Evolutionary conservation across 1,140 invertebrate species (phyloP), one percentile per base, ranked within the genome.

Genomic region (Hestina assimilis): DNA sequence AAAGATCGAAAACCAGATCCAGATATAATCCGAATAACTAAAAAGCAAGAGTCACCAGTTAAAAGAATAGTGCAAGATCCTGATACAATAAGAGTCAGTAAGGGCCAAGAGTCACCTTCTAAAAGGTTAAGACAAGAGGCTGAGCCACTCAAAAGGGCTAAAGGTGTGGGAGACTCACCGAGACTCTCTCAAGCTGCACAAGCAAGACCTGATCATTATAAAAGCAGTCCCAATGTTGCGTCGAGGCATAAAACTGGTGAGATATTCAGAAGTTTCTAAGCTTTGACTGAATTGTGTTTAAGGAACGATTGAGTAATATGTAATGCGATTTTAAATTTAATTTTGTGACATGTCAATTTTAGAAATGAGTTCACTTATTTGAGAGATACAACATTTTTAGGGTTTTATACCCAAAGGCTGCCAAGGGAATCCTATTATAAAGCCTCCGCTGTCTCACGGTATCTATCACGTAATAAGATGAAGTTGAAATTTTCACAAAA

Each of bases 161-260:
- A 85, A 28, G 81, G 81, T 1, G 64, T 71, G 3, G 78, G 77
- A 0, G 84, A 87, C 17, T 84, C 84, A 0, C 84, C 82, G 0
- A 69, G 77, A 24, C 54, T 87, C 5, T 75, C 73, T 15, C 84
- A 87, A 14, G 79, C 81, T 0, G 53, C 70, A 2, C 75, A 66
- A 23, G 64, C 74, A 0, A 64, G 75, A 17, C 83, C 83, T 9
- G 69, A 80, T 23, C 85, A 88, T 51, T 69, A 88, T 40, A 88
- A 88, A 35, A 88, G 85, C 43, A 88, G 83, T 54, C 85, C 85
- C n/a, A 88, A 88, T 55, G 85, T 88, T 11, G 83, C 85, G 9
- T 86, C 85, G 0, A 76, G 83, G 15, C 75, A 83, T 61, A 88
- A 88, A 69, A 62, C 72, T 45, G 77, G 83, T 88, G 50, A 69